These are phyloP conservation scores for Phylloscopus trochiloides DNA, from an alignment of 2,113 vertebrate species.

Conservation along the genomic window DNA sequence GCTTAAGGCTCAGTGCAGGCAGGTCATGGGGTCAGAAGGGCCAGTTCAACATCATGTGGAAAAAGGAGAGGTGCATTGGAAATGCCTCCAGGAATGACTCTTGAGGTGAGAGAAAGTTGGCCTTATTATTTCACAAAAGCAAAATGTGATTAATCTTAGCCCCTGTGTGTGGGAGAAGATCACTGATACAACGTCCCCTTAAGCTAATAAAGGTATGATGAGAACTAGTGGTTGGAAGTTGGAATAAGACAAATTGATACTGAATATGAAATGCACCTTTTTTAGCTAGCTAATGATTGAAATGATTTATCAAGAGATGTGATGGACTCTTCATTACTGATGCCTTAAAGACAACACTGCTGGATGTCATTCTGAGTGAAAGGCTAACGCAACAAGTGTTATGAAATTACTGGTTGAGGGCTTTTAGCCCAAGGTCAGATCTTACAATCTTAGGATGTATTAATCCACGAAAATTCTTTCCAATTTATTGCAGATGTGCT, in stretches of 20 bases:
- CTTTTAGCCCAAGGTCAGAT: neutral
- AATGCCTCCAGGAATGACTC: neutral
- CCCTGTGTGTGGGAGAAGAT: neutral
- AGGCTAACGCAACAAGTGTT: neutral
- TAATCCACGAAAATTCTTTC: neutral
- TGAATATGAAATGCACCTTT: neutral
- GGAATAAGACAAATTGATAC: neutral
- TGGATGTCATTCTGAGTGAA: neutral
- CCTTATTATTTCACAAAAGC: neutral
- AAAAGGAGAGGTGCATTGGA: neutral
- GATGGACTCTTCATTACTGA: neutral
- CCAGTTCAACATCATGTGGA: neutral
- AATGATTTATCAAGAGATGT: neutral
- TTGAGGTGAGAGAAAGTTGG: neutral
- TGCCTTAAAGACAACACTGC: neutral
- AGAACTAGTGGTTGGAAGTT: neutral
- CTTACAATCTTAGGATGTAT: neutral
- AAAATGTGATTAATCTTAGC: neutral
- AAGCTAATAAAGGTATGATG: neutral
- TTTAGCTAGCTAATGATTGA: neutral
- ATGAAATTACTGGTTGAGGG: neutral
- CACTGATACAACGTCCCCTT: fast-evolving
- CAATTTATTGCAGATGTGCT: neutral
- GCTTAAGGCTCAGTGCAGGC: neutral
- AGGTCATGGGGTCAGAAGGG: neutral